phyloP scores from a whole-genome alignment of 2,888 invertebrate genomes.

The Chrysomela aeneicollis region DNA sequence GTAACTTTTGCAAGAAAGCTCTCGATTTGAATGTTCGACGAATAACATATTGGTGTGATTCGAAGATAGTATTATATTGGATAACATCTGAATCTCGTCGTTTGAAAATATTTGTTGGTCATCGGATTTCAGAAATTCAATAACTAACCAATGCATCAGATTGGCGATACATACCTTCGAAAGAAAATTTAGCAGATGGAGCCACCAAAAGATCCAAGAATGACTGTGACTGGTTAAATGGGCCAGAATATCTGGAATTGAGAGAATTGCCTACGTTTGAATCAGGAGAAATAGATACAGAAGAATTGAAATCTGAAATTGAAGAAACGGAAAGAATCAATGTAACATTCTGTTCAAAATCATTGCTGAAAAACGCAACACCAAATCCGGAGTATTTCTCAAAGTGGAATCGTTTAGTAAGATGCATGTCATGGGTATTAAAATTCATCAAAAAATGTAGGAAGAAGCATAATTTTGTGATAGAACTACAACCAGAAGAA shows the following conservation, averaged over 20 bases:
- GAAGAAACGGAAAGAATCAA: neutral
- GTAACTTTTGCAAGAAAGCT: neutral
- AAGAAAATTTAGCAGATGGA: slow-evolving; percentile 25
- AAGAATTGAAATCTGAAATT: neutral
- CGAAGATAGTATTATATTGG: slow-evolving; percentile 22
- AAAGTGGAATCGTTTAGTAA: neutral
- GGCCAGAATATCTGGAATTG: slow-evolving; percentile 18
- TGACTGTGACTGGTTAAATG: slow-evolving; percentile 17
- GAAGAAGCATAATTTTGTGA: too few relatives aligned
- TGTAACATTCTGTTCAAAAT: neutral
- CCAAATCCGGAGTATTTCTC: neutral
- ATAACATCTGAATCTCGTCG: slow-evolving; percentile 19
- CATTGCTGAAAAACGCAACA: neutral
- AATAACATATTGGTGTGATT: slow-evolving; percentile 25
- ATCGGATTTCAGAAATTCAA: slow-evolving; percentile 24
- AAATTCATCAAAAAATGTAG: neutral
- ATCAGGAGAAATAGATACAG: neutral
- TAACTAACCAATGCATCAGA: slow-evolving; percentile 14
- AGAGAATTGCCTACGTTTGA: neutral
- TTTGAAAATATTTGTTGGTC: slow-evolving; percentile 25
- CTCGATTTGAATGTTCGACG: slow-evolving; percentile 13
- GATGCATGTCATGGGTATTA: neutral
- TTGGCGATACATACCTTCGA: slow-evolving; percentile 20
- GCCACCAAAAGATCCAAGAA: slow-evolving; percentile 20
- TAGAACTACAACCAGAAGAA: neutral